These are phyloP conservation scores for Neogobius melanostomus DNA, from an alignment of 2,113 vertebrate genomes.

Conservation along the genomic window DNA sequence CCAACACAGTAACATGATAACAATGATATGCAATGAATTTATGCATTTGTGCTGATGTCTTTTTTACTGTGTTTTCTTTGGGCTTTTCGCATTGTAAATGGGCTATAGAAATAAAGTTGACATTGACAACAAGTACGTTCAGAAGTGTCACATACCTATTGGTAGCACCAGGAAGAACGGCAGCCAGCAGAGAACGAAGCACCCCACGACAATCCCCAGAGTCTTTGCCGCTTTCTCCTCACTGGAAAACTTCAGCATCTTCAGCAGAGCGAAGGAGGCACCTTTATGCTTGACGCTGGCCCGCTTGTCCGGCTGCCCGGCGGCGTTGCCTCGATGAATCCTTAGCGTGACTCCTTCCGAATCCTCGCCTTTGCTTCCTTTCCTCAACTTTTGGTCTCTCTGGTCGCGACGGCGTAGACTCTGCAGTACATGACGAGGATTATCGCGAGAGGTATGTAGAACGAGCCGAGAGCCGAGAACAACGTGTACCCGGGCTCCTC, in stretches of 20 bases:
- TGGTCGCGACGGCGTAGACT: slow-evolving; percentile 88
- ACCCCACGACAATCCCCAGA: slow-evolving; percentile 93
- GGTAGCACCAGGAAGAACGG: slow-evolving; percentile 96
- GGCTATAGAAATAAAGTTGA: no score
- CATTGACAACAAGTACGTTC: neutral
- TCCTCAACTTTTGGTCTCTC: slow-evolving; percentile 79
- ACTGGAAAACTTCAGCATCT: slow-evolving; percentile 87
- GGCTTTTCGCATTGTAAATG: no score
- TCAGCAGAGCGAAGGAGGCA: slow-evolving; percentile 76
- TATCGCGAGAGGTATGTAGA: slow-evolving; percentile 90
- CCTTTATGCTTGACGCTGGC: slow-evolving; percentile 54
- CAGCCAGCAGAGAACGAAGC: slow-evolving; percentile 95
- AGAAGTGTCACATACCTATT: slow-evolving; percentile 79
- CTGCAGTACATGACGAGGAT: slow-evolving; percentile 95
- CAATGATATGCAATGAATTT: no score
- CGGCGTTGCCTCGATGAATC: slow-evolving; percentile 82
- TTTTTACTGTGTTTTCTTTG: no score
- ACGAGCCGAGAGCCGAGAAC: slow-evolving; percentile 92
- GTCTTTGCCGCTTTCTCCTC: slow-evolving; percentile 97
- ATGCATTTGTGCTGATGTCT: no score
- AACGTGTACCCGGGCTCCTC: slow-evolving; percentile 91
- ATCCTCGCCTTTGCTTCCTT: slow-evolving; percentile 77
- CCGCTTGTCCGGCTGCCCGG: slow-evolving; percentile 26
- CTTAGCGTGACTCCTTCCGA: slow-evolving; percentile 84
- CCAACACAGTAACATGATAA: no score